Conservation (phyloP, 2,888 invertebrate genomes). For the Scotopteryx bipunctaria region DNA sequence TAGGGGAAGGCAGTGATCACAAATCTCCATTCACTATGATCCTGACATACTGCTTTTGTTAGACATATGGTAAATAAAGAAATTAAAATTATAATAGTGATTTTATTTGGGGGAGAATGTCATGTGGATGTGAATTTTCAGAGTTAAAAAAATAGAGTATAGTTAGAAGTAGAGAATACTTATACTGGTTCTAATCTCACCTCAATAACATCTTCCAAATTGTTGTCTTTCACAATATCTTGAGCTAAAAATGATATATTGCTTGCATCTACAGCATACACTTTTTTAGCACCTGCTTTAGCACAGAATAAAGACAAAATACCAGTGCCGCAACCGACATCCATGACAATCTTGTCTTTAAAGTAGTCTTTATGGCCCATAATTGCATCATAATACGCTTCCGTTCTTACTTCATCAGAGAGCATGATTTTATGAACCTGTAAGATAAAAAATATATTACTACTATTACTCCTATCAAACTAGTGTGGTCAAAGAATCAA, state of each 20-base stretch:
- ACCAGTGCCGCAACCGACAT: conserved; percentile 94
- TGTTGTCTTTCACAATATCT: conserved; percentile 88
- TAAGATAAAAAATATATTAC: background rate
- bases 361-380: conserved; percentile 86
- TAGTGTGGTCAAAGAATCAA: too few species aligned
- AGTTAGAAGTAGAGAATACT: too few species aligned
- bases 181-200: conserved; percentile 52
- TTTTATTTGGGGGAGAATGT: too few species aligned
- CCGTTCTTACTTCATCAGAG: conserved; percentile 88
- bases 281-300: conserved; percentile 93
- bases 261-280: conserved; percentile 93
- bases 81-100: conserved; percentile 9
- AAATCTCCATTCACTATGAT: too few species aligned
- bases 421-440: conserved; percentile 93
- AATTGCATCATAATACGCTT: conserved; percentile 92
- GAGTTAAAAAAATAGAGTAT: too few species aligned
- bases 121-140: too few species aligned
- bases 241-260: conserved; percentile 85
- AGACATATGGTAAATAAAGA: too few species aligned
- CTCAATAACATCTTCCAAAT: conserved; percentile 85
- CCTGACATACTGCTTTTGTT: too few species aligned
- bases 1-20: too few species aligned
- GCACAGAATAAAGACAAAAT: conserved; percentile 96
- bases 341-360: conserved; percentile 91
- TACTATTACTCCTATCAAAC: too few species aligned